phyloP scores from a whole-genome alignment of 92 coral and sea anemone genomes.

The Galaxea fascicularis region DNA sequence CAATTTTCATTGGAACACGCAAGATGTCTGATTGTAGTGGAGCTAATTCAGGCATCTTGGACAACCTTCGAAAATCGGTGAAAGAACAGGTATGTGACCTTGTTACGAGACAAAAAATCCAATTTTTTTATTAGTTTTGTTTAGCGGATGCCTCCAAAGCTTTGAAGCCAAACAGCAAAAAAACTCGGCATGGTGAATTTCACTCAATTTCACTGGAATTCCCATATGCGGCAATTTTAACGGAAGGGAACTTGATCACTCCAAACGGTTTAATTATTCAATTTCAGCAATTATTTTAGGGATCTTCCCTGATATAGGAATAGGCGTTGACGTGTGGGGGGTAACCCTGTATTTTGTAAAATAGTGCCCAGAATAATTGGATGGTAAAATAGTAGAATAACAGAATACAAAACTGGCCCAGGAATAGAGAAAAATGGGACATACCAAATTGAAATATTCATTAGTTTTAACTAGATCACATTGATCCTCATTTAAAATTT shows the following conservation, averaged over 20 bases:
- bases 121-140: background rate
- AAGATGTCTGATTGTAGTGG: slow-evolving; percentile 24
- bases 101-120: background rate
- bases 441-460: no score
- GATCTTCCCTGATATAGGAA: background rate
- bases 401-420: no score
- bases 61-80: slow-evolving; percentile 71
- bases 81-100: slow-evolving; percentile 81
- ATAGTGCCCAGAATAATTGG: no score
- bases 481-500: no score
- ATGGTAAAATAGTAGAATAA: no score
- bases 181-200: background rate
- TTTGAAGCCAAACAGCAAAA: background rate
- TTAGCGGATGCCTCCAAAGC: no score
- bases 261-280: no score
- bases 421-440: background rate
- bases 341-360: no score
- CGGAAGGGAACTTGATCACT: slow-evolving; percentile 28
- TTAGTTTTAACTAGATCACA: no score
- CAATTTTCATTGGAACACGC: slow-evolving; percentile 16
- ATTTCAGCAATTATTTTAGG: no score
- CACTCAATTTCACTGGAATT: background rate
- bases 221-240: slow-evolving; percentile 38
- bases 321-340: no score
- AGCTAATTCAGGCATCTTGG: slow-evolving; percentile 61